Conservation (phyloP, 1,140 invertebrate genomes). For the Polyergus mexicanus region DNA sequence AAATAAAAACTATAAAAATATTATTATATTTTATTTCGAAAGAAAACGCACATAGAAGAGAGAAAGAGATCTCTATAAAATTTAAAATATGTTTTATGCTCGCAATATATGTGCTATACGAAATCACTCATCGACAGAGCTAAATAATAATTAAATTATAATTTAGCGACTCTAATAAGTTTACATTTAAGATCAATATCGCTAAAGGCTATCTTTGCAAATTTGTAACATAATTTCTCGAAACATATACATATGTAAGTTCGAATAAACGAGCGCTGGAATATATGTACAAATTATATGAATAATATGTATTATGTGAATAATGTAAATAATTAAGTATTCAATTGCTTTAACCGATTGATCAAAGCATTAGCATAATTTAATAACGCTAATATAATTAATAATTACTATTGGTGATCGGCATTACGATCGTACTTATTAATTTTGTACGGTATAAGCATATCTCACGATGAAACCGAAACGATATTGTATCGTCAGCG, state of each 20-base stretch:
- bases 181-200: not conserved
- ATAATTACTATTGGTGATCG: constrained; percentile 54
- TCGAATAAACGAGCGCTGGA: not conserved
- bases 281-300: not conserved
- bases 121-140: not conserved
- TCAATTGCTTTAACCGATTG: constrained; percentile 39
- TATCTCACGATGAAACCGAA: constrained; percentile 7
- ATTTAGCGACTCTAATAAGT: not conserved
- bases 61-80: constrained; percentile 3
- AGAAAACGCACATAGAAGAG: not conserved
- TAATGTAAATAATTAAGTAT: constrained; percentile 49
- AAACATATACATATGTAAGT: not conserved
- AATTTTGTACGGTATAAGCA: constrained; percentile 32
- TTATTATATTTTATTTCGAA: not conserved
- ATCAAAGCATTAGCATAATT: constrained; percentile 59
- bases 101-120: not conserved
- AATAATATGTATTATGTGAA: not conserved
- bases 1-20: constrained; percentile 27
- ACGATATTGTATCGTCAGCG: not conserved
- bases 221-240: constrained; percentile 11
- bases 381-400: constrained; percentile 57
- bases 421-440: constrained; percentile 52
- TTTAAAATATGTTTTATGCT: not conserved
- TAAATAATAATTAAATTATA: not conserved
- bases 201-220: not conserved